A percentile compares a stretch with the other conserved stretches of the same genome.
These are phyloP conservation scores for Heterochromis multidens DNA, from an alignment of 2,113 vertebrate species.

Conservation along the genomic window DNA sequence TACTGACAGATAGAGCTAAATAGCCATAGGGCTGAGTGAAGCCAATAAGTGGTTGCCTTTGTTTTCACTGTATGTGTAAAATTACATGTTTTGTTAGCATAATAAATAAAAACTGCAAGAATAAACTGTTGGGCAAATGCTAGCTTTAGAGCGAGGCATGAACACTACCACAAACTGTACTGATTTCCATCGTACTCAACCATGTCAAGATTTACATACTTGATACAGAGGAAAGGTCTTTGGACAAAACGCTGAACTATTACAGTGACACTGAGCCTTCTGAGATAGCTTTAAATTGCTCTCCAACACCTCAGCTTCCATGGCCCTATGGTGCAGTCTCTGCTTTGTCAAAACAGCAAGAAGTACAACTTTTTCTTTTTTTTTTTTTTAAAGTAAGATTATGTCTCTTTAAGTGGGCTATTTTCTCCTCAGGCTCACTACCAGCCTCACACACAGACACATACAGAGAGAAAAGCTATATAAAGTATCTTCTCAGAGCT, in stretches of 20 bases:
- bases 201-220: not conserved
- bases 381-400: not conserved
- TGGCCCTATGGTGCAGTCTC: not conserved
- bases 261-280: not conserved
- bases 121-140: not conserved
- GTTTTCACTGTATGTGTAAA: not conserved
- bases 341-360: not conserved
- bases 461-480: not conserved
- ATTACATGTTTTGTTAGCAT: not conserved
- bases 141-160: not conserved
- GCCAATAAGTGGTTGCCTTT: not conserved
- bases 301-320: not conserved
- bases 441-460: not conserved
- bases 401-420: not conserved
- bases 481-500: slow-evolving; percentile 3
- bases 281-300: not conserved
- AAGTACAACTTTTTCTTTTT: not conserved
- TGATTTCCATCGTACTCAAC: not conserved
- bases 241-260: not conserved
- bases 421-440: not conserved
- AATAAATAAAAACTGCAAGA: not conserved
- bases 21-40: not conserved
- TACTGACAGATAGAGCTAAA: not conserved
- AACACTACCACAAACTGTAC: not conserved
- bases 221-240: not conserved